phyloP scores from a whole-genome alignment of 2,113 vertebrate species.

The Zosterops lateralis region DNA sequence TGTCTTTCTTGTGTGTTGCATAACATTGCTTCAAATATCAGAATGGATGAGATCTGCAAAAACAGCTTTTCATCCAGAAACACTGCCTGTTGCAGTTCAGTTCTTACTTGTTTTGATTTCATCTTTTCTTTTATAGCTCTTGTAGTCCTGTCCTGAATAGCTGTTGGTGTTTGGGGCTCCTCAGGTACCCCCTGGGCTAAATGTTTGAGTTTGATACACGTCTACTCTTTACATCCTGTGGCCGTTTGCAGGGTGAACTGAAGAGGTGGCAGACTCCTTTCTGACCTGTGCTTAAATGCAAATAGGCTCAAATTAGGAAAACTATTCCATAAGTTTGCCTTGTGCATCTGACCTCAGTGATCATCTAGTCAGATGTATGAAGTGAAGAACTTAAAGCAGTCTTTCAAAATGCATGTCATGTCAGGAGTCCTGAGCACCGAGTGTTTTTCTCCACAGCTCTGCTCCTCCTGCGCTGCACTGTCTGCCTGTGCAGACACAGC shows the following conservation, averaged over 20 bases:
- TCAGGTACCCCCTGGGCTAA: background rate
- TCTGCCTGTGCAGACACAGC: background rate
- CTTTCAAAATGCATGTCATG: fast-evolving
- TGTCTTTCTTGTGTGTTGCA: background rate
- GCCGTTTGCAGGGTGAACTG: background rate
- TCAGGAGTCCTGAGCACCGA: background rate
- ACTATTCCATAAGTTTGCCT: background rate
- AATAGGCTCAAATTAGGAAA: background rate
- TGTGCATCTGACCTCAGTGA: background rate
- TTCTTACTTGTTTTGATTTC: background rate
- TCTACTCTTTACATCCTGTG: fast-evolving
- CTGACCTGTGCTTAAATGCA: background rate
- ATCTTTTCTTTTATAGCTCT: background rate
- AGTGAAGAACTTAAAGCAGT: background rate
- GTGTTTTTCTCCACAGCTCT: background rate
- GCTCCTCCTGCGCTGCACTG: background rate
- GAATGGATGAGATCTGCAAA: background rate
- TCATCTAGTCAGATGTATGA: background rate
- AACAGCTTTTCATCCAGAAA: background rate
- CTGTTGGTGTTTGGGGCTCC: background rate
- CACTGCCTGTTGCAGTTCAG: background rate
- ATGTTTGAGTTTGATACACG: background rate
- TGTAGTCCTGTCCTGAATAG: background rate
- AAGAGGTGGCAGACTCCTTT: background rate
- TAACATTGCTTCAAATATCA: background rate